phyloP scores from a whole-genome alignment of 2,888 invertebrate genomes.

The Amphipyra tragopoginis region DNA sequence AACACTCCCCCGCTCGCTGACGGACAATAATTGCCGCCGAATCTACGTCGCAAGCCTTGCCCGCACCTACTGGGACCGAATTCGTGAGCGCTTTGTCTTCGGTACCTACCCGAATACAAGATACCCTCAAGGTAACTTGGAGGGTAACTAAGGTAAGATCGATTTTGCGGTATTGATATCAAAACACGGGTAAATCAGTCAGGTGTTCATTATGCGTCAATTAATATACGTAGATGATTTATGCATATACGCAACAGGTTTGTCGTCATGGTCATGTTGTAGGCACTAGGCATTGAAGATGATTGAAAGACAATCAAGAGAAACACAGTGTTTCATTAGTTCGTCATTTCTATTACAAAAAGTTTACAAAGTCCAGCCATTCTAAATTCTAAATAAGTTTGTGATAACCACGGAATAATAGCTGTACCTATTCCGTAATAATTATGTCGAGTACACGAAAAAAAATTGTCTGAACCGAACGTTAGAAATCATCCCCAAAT shows the following conservation, averaged over 20 bases:
- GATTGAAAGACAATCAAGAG: too few species aligned
- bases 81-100: slow-evolving; percentile 54
- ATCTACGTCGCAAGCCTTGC: slow-evolving; percentile 71
- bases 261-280: slow-evolving; percentile 10
- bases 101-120: slow-evolving; percentile 11
- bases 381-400: too few species aligned
- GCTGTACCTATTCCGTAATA: too few species aligned
- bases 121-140: not conserved
- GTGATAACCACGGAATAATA: too few species aligned
- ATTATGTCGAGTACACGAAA: too few species aligned
- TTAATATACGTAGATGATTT: slow-evolving; percentile 20
- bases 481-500: too few species aligned
- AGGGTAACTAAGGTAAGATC: slow-evolving; percentile 7
- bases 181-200: slow-evolving; percentile 4
- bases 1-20: slow-evolving; percentile 70
- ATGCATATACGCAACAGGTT: slow-evolving; percentile 38
- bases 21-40: slow-evolving; percentile 88
- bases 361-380: too few species aligned
- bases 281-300: not conserved
- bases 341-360: too few species aligned
- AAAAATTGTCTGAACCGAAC: too few species aligned
- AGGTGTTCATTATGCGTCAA: slow-evolving; percentile 17
- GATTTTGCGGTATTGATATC: slow-evolving; percentile 2
- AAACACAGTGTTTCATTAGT: too few species aligned
- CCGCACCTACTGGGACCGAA: slow-evolving; percentile 55